These are phyloP conservation scores for Dryococelus australis DNA, from an alignment of 2,888 invertebrate species.

Conservation along the genomic window DNA sequence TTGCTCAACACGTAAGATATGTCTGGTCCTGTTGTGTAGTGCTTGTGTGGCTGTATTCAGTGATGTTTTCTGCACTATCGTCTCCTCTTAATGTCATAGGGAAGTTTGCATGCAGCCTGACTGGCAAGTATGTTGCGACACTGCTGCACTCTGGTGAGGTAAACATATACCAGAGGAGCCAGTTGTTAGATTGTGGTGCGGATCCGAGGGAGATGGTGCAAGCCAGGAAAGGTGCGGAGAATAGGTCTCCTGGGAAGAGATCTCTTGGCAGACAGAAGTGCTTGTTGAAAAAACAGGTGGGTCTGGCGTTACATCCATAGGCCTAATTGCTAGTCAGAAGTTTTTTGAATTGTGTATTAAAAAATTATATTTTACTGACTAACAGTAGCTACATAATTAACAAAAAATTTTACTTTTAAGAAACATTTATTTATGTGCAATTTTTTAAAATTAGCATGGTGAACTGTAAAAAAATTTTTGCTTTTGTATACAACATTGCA, in stretches of 20 bases:
- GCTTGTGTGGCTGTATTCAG: neutral
- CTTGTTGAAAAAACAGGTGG: neutral
- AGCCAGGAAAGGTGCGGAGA: neutral
- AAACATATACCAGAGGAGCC: conserved; percentile 63
- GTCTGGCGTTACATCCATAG: too few relatives aligned
- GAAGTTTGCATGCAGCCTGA: conserved; percentile 63
- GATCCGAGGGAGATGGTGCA: neutral
- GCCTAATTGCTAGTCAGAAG: too few relatives aligned
- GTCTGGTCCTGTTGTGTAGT: neutral
- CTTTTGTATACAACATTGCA: too few relatives aligned
- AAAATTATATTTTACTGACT: too few relatives aligned
- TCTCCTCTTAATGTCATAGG: conserved; percentile 45
- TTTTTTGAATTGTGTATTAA: too few relatives aligned
- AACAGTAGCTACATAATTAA: too few relatives aligned
- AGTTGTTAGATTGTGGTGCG: conserved; percentile 50
- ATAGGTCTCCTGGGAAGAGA: neutral
- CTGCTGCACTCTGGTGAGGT: conserved; percentile 67
- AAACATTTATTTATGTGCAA: too few relatives aligned
- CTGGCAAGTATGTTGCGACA: conserved; percentile 67
- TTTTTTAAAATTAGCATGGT: too few relatives aligned
- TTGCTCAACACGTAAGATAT: conserved; percentile 31
- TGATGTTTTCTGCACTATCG: conserved; percentile 50
- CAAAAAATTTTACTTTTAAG: too few relatives aligned
- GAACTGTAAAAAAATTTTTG: too few relatives aligned
- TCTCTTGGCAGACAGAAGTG: neutral